Base-by-base conservation (phyloP, 1,140 invertebrate genomes). In the Zaprionus nigranus region DNA sequence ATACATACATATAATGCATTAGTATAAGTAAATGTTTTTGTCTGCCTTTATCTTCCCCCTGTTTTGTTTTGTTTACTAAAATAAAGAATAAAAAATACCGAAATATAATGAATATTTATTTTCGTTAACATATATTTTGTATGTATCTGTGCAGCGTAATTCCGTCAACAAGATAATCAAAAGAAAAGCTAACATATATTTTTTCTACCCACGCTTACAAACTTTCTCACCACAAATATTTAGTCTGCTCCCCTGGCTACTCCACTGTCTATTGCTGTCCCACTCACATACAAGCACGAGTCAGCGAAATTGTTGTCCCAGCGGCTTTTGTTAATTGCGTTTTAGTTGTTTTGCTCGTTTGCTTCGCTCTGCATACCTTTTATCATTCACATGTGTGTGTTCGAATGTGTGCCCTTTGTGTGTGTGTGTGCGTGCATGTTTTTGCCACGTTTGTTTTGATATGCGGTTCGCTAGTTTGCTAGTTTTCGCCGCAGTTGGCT, bases 341-440 rank as follows among this genome's bases (percentile, higher is more conserved):
- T 79, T 90, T 90, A 85, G 81, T 90, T 88, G 84, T 90, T 90
- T 88, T 88, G 84, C 84, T 88, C 78, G 78, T 84, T 79, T 79
- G 75, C 46, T 88, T 90, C 85, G 81, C 68, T 81, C 71, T 49
- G 56, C 56, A 81, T 90, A 90, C 75, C 79, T 88, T 83, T 70
- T 46, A 46, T 46, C 51, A 22, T 49, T 43, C 30, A 20, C 53
- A 59, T 28, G 26, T 59, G 26, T 73, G 56, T 36, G 57, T n/a
- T n/a, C n/a, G 2, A 20, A 40, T 65, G 40, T 51, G 11, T 53
- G 13, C n/a, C 49, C 11, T 57, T 5, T 28, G 13, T 60, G 57
- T 61, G 20, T 26, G 56, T 34, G 51, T 56, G 20, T 63, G 24
- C 34, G 17, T 56, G 22, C 60, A 17, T 40, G n/a, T 67, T 86